phyloP scores from a whole-genome alignment of 2,113 vertebrate genomes.

The Gasterosteus aculeatus region DNA sequence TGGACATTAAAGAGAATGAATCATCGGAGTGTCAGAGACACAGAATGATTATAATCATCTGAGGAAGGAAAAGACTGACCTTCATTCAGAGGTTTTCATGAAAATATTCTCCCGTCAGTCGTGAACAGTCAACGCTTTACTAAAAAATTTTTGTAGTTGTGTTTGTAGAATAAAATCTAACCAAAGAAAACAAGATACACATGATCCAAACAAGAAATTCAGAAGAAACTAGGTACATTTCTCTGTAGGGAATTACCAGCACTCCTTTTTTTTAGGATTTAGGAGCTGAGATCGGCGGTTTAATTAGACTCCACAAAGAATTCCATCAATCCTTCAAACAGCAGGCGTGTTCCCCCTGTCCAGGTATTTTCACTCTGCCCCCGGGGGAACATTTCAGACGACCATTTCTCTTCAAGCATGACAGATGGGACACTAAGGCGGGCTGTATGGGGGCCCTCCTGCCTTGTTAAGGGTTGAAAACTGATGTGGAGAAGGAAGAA shows the following conservation, averaged over 20 bases:
- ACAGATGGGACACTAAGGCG: slow-evolving; percentile 50
- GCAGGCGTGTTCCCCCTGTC: slow-evolving; percentile 26
- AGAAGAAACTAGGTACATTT: slow-evolving; percentile 21
- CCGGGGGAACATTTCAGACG: slow-evolving; percentile 57
- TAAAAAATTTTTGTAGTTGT: neutral
- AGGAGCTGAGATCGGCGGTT: slow-evolving; percentile 36
- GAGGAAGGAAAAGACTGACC: slow-evolving; percentile 15
- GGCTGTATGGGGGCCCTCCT: slow-evolving; percentile 44
- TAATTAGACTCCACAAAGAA: slow-evolving; percentile 35
- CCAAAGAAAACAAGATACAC: slow-evolving; percentile 11
- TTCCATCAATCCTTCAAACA: slow-evolving; percentile 18
- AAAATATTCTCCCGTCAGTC: neutral
- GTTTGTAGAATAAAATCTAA: slow-evolving; percentile 18
- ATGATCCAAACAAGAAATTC: slow-evolving; percentile 8
- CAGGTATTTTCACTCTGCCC: slow-evolving; percentile 40
- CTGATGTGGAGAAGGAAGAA: slow-evolving; percentile 6
- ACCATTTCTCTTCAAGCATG: slow-evolving; percentile 27
- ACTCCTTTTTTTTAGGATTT: slow-evolving; percentile 23
- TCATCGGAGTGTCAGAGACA: slow-evolving; percentile 48
- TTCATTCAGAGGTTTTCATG: slow-evolving; percentile 14
- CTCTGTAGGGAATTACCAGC: slow-evolving; percentile 5
- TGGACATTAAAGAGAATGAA: slow-evolving; percentile 62
- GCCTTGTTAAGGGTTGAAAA: slow-evolving; percentile 54
- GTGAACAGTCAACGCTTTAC: neutral
- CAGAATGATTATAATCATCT: slow-evolving; percentile 26